Percentiles rank a stretch among this genome's conserved stretches.
Conservation (phyloP, 2,113 vertebrate species). For the Cottus gobio region DNA sequence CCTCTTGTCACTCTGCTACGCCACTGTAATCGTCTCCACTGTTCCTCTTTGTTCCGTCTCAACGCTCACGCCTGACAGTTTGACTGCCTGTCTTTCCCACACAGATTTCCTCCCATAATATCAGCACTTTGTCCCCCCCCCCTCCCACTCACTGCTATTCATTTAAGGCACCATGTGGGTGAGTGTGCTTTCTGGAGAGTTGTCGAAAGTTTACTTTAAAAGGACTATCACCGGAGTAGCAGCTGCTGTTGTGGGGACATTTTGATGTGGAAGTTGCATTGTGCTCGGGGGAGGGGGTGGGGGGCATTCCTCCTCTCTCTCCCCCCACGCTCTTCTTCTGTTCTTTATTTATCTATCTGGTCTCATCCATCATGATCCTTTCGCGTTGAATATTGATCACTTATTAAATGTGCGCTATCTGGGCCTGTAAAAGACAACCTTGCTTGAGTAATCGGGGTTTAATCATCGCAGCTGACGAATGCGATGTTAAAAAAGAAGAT, state of each 20-base stretch:
- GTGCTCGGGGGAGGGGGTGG: too few relatives aligned
- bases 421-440: slow-evolving; percentile 38
- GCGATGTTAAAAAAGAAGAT: slow-evolving; percentile 6
- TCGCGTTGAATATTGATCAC: slow-evolving; percentile 51
- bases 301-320: too few relatives aligned
- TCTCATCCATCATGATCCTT: slow-evolving; percentile 41
- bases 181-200: slow-evolving; percentile 60
- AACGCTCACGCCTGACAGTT: slow-evolving; percentile 75
- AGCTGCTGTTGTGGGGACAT: slow-evolving; percentile 79
- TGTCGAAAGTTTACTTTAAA: slow-evolving; percentile 81
- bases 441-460: slow-evolving; percentile 48
- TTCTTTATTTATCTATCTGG: slow-evolving; percentile 28
- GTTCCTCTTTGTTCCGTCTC: slow-evolving; percentile 78
- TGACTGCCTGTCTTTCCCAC: slow-evolving; percentile 73
- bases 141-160: slow-evolving; percentile 41
- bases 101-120: slow-evolving; percentile 72
- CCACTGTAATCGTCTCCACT: slow-evolving; percentile 73
- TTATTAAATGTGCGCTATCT: slow-evolving; percentile 58
- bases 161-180: slow-evolving; percentile 54
- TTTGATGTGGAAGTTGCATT: slow-evolving; percentile 72
- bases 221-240: slow-evolving; percentile 65
- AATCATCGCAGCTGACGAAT: slow-evolving; percentile 21
- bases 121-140: slow-evolving; percentile 60
- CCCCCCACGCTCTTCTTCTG: neutral
- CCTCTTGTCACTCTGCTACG: slow-evolving; percentile 63